Conservation (phyloP, 2,797 vertebrate genomes). For the Tapera naevia region DNA sequence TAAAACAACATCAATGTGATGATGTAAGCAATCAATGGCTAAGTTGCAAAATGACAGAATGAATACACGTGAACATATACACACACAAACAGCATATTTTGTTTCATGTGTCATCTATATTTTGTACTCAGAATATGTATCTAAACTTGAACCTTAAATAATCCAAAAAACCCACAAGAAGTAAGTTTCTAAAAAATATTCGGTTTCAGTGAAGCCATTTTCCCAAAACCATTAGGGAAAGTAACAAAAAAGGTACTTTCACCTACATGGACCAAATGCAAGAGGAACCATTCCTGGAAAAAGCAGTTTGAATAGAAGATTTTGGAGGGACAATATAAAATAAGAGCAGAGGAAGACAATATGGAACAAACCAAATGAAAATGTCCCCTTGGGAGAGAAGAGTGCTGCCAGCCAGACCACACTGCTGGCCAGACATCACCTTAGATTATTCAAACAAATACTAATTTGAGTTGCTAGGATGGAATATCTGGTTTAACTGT, state of each 20-base stretch:
- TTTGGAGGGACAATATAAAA: not conserved
- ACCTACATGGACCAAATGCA: not conserved
- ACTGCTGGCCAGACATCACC: conserved; percentile 71
- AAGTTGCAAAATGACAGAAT: not conserved
- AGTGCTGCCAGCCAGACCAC: conserved; percentile 68
- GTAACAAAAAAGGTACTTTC: not conserved
- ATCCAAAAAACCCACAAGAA: not conserved
- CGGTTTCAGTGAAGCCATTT: not conserved
- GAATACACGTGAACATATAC: not conserved
- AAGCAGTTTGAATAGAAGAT: conserved; percentile 12
- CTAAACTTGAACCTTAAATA: not conserved
- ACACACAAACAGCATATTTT: not conserved
- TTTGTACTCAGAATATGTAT: not conserved
- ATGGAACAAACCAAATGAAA: conserved; percentile 58
- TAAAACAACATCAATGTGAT: not conserved
- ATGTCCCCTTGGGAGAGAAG: conserved; percentile 13
- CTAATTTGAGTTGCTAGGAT: conserved; percentile 75
- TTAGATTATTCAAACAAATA: conserved; percentile 77
- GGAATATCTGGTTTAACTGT: conserved; percentile 72
- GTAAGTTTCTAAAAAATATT: not conserved
- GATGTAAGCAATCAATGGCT: not conserved
- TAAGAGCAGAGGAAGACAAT: conserved; percentile 49
- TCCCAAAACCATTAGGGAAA: not conserved
- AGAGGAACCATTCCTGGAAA: not conserved
- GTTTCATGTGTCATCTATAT: not conserved